Evolutionary conservation across 1,140 invertebrate species (phyloP).

Genomic region (Drosophila varians): DNA sequence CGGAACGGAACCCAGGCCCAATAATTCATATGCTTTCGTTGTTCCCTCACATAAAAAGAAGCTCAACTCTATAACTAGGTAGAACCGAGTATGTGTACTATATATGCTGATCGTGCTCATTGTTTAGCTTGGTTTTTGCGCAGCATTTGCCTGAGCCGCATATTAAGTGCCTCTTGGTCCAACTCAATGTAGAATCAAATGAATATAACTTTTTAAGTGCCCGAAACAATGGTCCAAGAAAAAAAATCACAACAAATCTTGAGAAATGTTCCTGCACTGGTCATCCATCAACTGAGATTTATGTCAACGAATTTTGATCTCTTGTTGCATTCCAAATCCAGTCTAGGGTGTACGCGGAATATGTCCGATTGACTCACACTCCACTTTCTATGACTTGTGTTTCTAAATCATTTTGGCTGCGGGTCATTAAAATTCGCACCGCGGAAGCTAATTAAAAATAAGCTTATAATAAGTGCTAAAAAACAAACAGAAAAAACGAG

Average conservation of each 20-base stretch:
- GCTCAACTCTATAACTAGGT: conserved; percentile 25
- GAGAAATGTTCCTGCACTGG: conserved; percentile 49
- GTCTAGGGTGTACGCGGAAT: conserved; percentile 1
- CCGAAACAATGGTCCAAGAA: conserved; percentile 23
- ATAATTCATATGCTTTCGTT: conserved; percentile 74
- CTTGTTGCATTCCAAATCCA: conserved; percentile 25
- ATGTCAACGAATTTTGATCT: conserved; percentile 39
- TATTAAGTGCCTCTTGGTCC: conserved; percentile 43
- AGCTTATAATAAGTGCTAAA: conserved; percentile 55
- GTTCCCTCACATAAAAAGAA: conserved; percentile 70
- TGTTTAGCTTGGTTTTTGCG: conserved; percentile 68
- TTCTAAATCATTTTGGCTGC: conserved; percentile 28
- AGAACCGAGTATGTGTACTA: conserved; percentile 21
- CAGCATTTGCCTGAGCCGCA: conserved; percentile 66
- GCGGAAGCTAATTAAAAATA: conserved; percentile 73
- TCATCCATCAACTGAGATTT: conserved; percentile 65
- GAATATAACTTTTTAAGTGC: conserved; percentile 55
- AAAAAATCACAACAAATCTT: conserved; percentile 29
- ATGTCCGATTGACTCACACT: conserved; percentile 8
- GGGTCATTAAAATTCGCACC: conserved; percentile 64
- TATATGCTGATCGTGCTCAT: conserved; percentile 67
- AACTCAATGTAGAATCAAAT: conserved; percentile 58
- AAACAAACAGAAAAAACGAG: conserved; percentile 36
- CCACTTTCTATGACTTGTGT: conserved; percentile 35
- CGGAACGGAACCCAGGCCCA: conserved; percentile 42